Base-by-base conservation (phyloP, 2,888 invertebrate species). In the Tethea ocularis region DNA sequence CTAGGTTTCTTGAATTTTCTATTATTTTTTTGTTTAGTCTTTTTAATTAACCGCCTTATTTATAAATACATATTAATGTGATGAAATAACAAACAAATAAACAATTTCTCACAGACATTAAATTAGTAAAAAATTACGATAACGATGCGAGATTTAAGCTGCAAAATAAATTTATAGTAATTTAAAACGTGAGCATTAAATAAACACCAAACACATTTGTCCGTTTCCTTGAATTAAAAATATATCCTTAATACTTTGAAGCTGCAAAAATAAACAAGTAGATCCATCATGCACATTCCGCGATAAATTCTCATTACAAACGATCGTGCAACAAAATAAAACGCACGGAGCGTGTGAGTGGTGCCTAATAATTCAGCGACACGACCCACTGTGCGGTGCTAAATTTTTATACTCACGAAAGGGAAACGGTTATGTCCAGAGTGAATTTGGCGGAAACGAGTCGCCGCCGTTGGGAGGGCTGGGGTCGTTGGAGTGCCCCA, bases 351-450 rank as follows among this genome's bases (percentile, higher is more conserved):
- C 67, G 66, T 70, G 76, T 73, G 62, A 66, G 68, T 66, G 61
- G 63, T 71, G 69, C 62, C 69, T 77, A 75, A 86, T 88, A 87
- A 84, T 68, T 87, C 82, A 86, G 73, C 56, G 58, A 61, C 72
- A 82, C 75, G 77, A 75, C 80, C 79, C 87, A 82, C 85, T 71
- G 80, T 71, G 83, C 80, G 86, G 77, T 77, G 78, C 82, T 88
- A 85, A 88, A 87, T 84, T 89, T 90, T 91, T 89, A 90, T 86
- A 80, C 75, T 72, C 78, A 69, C 74, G 74, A 78, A 81, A 84
- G 77, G 84, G 82, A 88, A 88, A 89, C 85, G 78, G 89, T 87
- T 89, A 88, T 88, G 84, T 81, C 80, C 80, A 73, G 79, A 80
- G 82, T 81, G 83, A 82, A 84, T 82, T 84, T 79, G 78, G 74